phyloP scores from a whole-genome alignment of 1,140 invertebrate species.

The Neoseiulus cucumeris region DNA sequence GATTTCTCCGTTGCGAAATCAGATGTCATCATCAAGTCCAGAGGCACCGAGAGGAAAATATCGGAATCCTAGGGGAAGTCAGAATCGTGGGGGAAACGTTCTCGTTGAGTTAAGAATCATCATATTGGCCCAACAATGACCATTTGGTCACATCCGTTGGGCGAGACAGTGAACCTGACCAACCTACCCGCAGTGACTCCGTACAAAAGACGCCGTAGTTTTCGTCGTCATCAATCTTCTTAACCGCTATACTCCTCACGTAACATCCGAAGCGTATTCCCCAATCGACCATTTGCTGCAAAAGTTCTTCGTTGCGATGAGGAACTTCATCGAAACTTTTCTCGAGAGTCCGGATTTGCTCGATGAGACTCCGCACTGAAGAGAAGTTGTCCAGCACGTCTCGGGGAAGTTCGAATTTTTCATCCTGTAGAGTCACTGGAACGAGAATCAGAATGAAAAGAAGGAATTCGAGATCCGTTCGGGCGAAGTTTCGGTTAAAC shows the following conservation, averaged over 20 bases:
- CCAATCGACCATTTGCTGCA: constrained; percentile 1
- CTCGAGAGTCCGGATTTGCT: not conserved
- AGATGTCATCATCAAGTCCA: constrained; percentile 4
- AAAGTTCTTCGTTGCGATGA: not conserved
- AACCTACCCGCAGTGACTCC: not conserved
- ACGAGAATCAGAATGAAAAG: not conserved
- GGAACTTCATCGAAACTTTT: not conserved
- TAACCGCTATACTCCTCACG: not conserved
- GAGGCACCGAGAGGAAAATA: not conserved
- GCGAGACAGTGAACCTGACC: too few relatives aligned
- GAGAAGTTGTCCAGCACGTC: not conserved
- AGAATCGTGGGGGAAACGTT: not conserved
- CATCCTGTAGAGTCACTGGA: not conserved
- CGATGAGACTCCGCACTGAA: not conserved
- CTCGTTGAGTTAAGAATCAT: too few relatives aligned
- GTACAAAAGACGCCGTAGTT: constrained; percentile 4
- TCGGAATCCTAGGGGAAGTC: constrained; percentile 1
- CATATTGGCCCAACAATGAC: too few relatives aligned
- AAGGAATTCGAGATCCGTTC: not conserved
- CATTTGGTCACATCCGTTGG: too few relatives aligned
- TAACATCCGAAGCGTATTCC: not conserved
- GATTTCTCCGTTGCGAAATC: not conserved
- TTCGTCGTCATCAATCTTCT: not conserved
- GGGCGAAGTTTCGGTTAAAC: not conserved
- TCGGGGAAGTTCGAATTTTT: not conserved